These are phyloP conservation scores for Mus musculus DNA, from an alignment of 2,113 vertebrate species.

Conservation along the genomic window DNA sequence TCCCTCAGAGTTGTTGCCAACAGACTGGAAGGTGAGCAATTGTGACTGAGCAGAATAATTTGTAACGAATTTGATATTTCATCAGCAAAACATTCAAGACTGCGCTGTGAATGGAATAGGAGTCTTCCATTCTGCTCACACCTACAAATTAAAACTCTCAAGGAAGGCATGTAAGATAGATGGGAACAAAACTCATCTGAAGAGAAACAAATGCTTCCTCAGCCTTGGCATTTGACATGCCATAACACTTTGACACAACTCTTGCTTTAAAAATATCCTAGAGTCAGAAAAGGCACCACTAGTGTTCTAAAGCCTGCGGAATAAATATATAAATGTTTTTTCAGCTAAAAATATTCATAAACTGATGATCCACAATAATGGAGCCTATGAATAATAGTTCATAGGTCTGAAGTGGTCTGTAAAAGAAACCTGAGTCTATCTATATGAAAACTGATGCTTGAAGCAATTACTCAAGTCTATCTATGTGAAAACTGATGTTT, in stretches of 20 bases:
- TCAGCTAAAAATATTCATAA: background rate
- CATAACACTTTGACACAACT: background rate
- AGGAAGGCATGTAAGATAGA: conserved; percentile 35
- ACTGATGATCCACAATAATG: background rate
- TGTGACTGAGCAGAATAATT: background rate
- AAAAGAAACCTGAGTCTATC: background rate
- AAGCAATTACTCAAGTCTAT: background rate
- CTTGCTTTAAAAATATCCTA: background rate
- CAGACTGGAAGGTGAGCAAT: background rate
- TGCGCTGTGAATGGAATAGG: conserved; percentile 31
- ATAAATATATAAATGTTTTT: background rate
- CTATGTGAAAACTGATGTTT: background rate
- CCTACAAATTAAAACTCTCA: conserved; percentile 59
- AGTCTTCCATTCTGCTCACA: conserved; percentile 53
- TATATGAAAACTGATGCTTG: background rate
- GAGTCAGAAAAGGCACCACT: background rate
- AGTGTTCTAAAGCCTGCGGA: background rate
- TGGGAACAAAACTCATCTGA: conserved; percentile 34
- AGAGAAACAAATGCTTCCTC: conserved; percentile 18
- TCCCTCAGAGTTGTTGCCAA: background rate
- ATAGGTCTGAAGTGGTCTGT: background rate
- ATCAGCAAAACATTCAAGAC: conserved; percentile 9
- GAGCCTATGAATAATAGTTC: background rate
- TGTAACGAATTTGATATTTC: conserved; percentile 49
- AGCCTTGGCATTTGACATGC: background rate